Evolutionary conservation across 2,888 invertebrate genomes (phyloP), one percentile per base, ranked within the genome.

Genomic region (Plagodis dolabraria): DNA sequence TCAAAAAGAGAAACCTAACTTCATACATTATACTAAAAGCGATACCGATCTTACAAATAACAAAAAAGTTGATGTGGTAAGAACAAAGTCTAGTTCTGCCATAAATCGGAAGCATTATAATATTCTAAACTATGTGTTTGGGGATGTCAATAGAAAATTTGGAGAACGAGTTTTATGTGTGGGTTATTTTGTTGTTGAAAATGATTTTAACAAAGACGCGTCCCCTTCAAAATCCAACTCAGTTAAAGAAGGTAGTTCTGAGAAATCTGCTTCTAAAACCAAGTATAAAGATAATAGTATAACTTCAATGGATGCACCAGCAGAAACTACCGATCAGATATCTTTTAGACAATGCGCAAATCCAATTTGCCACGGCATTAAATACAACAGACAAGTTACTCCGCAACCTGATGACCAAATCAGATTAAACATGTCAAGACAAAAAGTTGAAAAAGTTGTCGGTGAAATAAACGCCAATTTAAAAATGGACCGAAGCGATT

Each of bases 171-270:
- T 85, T 10, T 89, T 87, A 64, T 86, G 74, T 64, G 87, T 91
- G 0, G 80, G 80, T 40, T 92, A 89, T 72, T 86, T 84, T 68
- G 87, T 85, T 34, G 83, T 90, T 38, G 75, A 84, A 68, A 83
- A 79, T 44, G 75, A 80, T 53, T 69, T 73, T 2, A 57, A 65
- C 5, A 67, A 68, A 53, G 53, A 51, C 12, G 55, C 63, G 33
- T 48, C 22, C 22, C 59, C 64, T 5, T 43, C 68, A 64, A 71
- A 61, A 44, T 2, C 42, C 47, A 12, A 9, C 58, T 71, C 78
- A 7, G 74, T 67, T 5, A 65, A 69, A 51, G 58, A 68, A 7
- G 47, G n/a, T 9, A 35, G 10, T 10, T 40, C 40, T 5, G 10
- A 36, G 7, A 9, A 40, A 40, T 40, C 40, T 40, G 40, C 0